A percentile compares a stretch with the other conserved stretches of the same genome.
phyloP scores from a whole-genome alignment of 2,113 vertebrate genomes.

The Brachyhypopomus gauderio region DNA sequence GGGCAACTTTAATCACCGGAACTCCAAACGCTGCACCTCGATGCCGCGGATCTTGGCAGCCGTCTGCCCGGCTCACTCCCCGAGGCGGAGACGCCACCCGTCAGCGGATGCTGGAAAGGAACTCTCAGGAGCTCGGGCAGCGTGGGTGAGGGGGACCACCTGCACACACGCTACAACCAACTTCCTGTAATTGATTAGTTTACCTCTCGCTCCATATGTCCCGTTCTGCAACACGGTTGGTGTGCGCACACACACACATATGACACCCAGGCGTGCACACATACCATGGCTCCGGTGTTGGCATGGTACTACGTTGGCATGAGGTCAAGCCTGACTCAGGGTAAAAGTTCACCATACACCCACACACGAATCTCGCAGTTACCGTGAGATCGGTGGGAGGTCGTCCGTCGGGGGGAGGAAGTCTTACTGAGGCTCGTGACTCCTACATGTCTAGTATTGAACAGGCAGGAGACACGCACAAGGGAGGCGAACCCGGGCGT shows the following conservation, averaged over 20 bases:
- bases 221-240: background rate
- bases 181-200: slow-evolving; percentile 5
- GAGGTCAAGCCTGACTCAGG: background rate
- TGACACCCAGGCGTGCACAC: background rate
- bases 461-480: slow-evolving; percentile 28
- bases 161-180: background rate
- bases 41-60: slow-evolving; percentile 1
- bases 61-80: background rate
- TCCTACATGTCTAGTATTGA: slow-evolving; percentile 38
- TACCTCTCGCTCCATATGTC: background rate
- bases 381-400: background rate
- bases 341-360: background rate
- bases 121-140: background rate
- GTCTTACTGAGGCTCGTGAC: background rate
- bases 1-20: background rate
- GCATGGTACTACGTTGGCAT: background rate
- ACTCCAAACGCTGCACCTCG: background rate
- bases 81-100: background rate
- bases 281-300: background rate
- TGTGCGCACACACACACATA: background rate
- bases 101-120: background rate
- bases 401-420: background rate
- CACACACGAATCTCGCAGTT: background rate
- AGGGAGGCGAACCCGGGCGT: slow-evolving; percentile 30
- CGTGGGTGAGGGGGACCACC: background rate